Base-by-base conservation (phyloP, 2,888 invertebrate genomes). In the Trichogramma dendrolimi region DNA sequence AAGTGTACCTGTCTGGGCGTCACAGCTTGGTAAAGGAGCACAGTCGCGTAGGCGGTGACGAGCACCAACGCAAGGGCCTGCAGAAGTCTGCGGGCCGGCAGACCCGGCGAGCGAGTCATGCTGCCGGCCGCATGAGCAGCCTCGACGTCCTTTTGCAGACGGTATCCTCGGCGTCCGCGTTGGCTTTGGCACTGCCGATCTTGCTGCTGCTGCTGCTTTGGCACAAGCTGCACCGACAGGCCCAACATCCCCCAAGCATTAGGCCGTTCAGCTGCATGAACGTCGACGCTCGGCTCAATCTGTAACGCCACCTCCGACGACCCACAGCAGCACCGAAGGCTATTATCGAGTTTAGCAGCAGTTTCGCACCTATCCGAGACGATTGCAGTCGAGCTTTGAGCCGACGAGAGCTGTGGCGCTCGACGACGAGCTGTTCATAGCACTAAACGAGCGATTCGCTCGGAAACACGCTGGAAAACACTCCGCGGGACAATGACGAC, bases 11-110 rank as follows among this genome's bases (percentile, higher is more conserved):
- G 83, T 61, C 77, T 75, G 64, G 84, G 82, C 72, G 82, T 83
- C 68, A 83, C 82, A 69, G 84, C 83, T 79, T 86, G 86, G 73
- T 86, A 86, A 71, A 86, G 81, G 68, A 86, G 81, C 68, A 86
- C 79, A 69, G 85, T 85, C 73, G 84, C 84, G 72, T 86, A 86
- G 67, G 83, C 85, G 70, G 85, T 79, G 68, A 82, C 81, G 69
- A 84, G 80, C 67, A 81, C 75, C 71, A 82, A 75, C 60, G 77
- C 80, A 68, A 80, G 72, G 62, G 79, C 79, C 74, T 81, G 81
- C 42, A 81, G 76, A 70, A 76, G 76, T 64, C 80, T 74, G 72
- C 78, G 76, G 66, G 73, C 75, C 67, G 76, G 74, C 71, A 78
- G 67, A 61, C 70, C 74, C 80, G 79, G 73, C 79, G 77, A 73